A percentile compares a stretch with the other conserved stretches of the same genome.
Evolutionary conservation across 2,888 invertebrate genomes (phyloP).

Genomic region (Rhamphomyia laevipes): DNA sequence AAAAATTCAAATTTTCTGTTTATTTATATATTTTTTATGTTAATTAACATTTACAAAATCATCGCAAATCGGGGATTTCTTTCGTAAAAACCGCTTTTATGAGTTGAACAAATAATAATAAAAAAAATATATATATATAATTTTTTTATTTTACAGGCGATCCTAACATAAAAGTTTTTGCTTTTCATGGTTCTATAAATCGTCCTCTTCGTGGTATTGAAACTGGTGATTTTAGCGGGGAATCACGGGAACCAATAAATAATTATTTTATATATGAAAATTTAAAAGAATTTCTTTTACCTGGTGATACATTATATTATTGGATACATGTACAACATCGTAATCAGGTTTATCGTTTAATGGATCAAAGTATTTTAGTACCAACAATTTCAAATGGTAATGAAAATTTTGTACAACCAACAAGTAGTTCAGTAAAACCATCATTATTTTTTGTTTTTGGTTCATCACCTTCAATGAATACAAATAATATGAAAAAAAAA

Average conservation of each 20-base stretch:
- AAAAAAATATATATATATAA: background rate
- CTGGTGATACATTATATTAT: conserved; percentile 47
- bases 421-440: background rate
- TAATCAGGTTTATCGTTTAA: background rate
- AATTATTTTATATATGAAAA: conserved; percentile 45
- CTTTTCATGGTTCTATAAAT: conserved; percentile 54
- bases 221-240: conserved; percentile 43
- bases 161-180: conserved; percentile 43
- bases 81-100: too few relatives aligned
- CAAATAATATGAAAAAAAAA: too few relatives aligned
- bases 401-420: background rate
- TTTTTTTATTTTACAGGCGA: conserved; percentile 32
- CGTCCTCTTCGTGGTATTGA: conserved; percentile 38
- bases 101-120: too few relatives aligned
- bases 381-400: background rate
- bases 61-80: background rate
- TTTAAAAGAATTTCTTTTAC: conserved; percentile 34
- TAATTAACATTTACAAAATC: too few relatives aligned
- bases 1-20: too few relatives aligned
- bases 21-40: too few relatives aligned
- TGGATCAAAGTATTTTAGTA: background rate
- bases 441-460: background rate
- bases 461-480: too few relatives aligned
- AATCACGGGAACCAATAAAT: conserved; percentile 35
- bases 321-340: conserved; percentile 33